Base-by-base conservation (phyloP, 1,140 invertebrate genomes). In the Drosophila lacteicornis region DNA sequence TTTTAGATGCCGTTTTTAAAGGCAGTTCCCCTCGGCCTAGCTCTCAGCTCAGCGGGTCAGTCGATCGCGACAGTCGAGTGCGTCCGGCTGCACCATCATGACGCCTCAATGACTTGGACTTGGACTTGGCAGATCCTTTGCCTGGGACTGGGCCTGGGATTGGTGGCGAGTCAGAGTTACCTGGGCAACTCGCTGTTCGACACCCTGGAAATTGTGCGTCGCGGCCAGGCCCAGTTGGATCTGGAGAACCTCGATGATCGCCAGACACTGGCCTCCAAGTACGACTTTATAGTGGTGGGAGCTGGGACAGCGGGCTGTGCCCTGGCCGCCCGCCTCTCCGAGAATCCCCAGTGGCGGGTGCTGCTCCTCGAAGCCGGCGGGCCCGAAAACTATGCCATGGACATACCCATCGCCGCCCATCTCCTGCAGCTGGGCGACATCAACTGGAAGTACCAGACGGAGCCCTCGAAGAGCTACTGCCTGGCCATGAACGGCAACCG, bases 261-360 rank as follows among this genome's bases (percentile, higher is more conserved):
- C 0, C 77, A 82, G 0, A 2, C 50, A 1, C 15, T 92, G 94
- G 94, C 15, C 0, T 13, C 45, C 17, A 61, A 78, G 59, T 95
- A 95, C 60, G 95, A 96, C 80, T 95, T 95, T 73, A 94, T 96
- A n/a, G 93, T 95, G 1, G 94, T 97, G 15, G 96, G 96, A 0
- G 96, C 95, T 7, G 96, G 96, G 9, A 96, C 95, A 0, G 96
- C 96, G 0, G 96, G 96, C 3, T 95, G 95, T 59, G 94, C 95
- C 0, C 57, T 97, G 7, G 96, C 96, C 0, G 94, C 94, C 1
- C 94, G 96, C 45, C 82, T 96, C 1, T 94, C 94, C 12, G 95
- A 95, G 80, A 94, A 95, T 69, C 92, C 93, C 5, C 77, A 93
- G 30, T 94, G 94, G 93, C 94, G 93, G 59, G 95, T 97, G 8